These are phyloP conservation scores for Porites lobata DNA, from an alignment of 92 coral and sea anemone genomes.

Conservation along the genomic window DNA sequence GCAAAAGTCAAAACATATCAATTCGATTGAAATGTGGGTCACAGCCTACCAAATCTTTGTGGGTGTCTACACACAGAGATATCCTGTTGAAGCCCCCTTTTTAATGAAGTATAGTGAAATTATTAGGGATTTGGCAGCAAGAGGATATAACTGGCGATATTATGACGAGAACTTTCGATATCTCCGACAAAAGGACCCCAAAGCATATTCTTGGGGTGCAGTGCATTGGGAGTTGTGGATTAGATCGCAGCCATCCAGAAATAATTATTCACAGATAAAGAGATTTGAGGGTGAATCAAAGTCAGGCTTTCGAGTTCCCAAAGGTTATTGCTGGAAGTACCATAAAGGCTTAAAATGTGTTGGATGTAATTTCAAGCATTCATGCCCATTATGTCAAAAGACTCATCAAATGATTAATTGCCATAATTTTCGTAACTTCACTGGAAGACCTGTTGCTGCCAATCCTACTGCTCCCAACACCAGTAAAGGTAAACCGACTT, in stretches of 20 bases:
- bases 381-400: conserved; percentile 2
- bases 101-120: conserved; percentile 46
- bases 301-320: conserved; percentile 5
- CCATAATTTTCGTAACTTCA: neutral
- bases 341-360: conserved; percentile 32
- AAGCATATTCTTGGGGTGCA: conserved; percentile 8
- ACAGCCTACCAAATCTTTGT: conserved; percentile 40
- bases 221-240: conserved; percentile 40
- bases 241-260: neutral
- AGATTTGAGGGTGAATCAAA: neutral
- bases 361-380: conserved; percentile 31
- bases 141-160: conserved; percentile 20
- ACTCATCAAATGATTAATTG: neutral
- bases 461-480: conserved; percentile 29
- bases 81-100: conserved; percentile 21
- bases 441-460: conserved; percentile 6
- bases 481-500: conserved; percentile 38
- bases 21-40: conserved; percentile 29
- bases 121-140: conserved; percentile 40
- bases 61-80: conserved; percentile 34
- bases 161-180: conserved; percentile 39
- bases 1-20: conserved; percentile 10
- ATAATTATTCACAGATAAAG: neutral
- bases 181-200: conserved; percentile 11
- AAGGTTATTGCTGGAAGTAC: conserved; percentile 31